Base-by-base conservation (phyloP, 2,888 invertebrate genomes). In the Eristalis pertinax region DNA sequence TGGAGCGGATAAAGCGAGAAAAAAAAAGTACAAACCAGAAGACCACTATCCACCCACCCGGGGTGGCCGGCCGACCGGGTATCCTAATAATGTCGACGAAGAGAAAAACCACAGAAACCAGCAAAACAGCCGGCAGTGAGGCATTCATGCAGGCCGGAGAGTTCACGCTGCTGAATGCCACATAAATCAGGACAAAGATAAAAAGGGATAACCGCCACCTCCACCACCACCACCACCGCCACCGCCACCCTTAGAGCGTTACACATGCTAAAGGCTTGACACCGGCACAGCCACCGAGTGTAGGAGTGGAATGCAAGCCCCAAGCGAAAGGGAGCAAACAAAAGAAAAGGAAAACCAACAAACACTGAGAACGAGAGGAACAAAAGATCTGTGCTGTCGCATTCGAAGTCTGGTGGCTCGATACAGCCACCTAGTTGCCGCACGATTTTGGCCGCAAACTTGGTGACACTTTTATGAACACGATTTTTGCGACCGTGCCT, bases 121-220 rank as follows among this genome's bases (percentile, higher is more conserved):
- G 70, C 32, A 84, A 84, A 79, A 79, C 84, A 84, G 79, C 75
- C 65, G 70, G 80, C 62, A 77, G 62, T 67, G 70, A 72, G 65
- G 69, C 74, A 67, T 60, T 56, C 72, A 75, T 35, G 56, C 35
- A 65, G 75, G 65, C 15, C 63, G 73, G 50, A 73, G 62, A 78
- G 83, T 74, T 74, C 73, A 74, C 69, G 64, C 83, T 78, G 58
- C 73, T 78, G 76, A 73, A 74, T 74, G 63, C 79, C 70, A 84
- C 84, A 84, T 84, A 84, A 84, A 84, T 84, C 80, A 84, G 84
- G 80, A 84, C 79, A 56, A 69, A 84, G 80, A 84, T 84, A 84
- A 80, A 65, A 79, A 79, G 70, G 69, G 65, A 80, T 75, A 84
- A 80, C 84, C 70, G 41, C 75, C 43, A 65, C 73, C 84, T 63